phyloP scores from a whole-genome alignment of 2,797 vertebrate species.

The Florisuga fusca region DNA sequence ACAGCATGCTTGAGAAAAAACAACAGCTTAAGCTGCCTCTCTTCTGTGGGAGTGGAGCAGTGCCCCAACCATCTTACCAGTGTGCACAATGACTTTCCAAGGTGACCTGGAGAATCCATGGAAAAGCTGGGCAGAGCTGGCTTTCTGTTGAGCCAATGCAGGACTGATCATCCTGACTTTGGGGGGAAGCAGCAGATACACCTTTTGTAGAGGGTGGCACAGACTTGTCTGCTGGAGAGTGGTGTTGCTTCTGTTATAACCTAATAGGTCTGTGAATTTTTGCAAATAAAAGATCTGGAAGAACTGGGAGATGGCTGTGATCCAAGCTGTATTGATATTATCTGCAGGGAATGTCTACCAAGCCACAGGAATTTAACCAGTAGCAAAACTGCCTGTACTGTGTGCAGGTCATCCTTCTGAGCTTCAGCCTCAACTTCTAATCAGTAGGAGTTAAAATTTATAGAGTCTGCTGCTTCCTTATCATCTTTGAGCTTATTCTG shows the following conservation, averaged over 20 bases:
- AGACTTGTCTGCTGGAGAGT: background rate
- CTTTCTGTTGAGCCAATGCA: background rate
- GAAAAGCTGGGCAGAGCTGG: background rate
- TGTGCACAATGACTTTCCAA: background rate
- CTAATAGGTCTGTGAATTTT: background rate
- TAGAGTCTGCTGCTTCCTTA: background rate
- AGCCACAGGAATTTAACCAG: slow-evolving; percentile 53
- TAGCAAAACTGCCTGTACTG: background rate
- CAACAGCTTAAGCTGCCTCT: slow-evolving; percentile 6
- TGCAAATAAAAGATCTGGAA: slow-evolving; percentile 35
- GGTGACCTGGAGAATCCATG: background rate
- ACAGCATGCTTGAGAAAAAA: background rate
- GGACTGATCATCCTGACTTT: background rate
- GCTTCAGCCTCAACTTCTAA: background rate
- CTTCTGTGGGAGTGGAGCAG: background rate
- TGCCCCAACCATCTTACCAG: background rate
- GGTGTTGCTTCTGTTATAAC: background rate
- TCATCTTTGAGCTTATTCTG: background rate
- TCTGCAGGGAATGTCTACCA: slow-evolving; percentile 15
- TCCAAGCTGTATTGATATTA: slow-evolving; percentile 29
- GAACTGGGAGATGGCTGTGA: background rate
- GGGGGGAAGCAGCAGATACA: background rate
- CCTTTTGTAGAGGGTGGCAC: background rate
- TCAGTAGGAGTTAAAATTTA: background rate
- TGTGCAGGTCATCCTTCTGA: slow-evolving; percentile 3